Evolutionary conservation across 2,797 vertebrate species (phyloP).

Genomic region (Kryptopterus vitreolus): DNA sequence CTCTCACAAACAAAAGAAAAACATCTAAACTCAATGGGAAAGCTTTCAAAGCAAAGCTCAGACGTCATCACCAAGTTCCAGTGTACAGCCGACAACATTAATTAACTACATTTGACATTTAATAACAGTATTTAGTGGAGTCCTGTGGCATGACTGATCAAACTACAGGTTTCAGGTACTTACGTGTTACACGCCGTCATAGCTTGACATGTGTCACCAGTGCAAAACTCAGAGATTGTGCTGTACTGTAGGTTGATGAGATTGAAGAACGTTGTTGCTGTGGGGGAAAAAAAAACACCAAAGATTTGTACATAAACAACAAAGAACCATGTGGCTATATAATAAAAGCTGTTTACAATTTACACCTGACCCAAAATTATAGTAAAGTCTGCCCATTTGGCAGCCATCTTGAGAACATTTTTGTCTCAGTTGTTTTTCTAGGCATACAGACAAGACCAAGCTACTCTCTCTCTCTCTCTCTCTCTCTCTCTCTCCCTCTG

Average conservation of each 20-base stretch:
- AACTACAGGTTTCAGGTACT: constrained; percentile 66
- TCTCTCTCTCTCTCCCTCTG: too few relatives aligned
- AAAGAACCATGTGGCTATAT: neutral
- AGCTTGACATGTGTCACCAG: constrained; percentile 94
- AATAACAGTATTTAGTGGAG: neutral
- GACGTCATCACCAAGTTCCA: neutral
- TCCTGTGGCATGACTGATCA: neutral
- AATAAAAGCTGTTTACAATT: neutral
- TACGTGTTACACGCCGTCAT: constrained; percentile 98
- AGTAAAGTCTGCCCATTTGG: neutral
- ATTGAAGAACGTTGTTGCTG: constrained; percentile 99
- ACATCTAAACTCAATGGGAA: neutral
- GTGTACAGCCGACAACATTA: neutral
- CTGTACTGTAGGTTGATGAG: constrained; percentile 99
- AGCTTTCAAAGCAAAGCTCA: neutral
- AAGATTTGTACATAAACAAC: neutral
- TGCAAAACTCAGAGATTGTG: constrained; percentile 99
- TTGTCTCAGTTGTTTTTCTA: neutral
- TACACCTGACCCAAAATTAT: neutral
- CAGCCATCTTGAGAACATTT: neutral
- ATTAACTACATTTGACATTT: neutral
- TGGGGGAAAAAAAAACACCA: constrained; percentile 23
- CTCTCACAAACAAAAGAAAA: neutral
- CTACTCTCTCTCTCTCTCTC: too few relatives aligned
- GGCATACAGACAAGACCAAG: neutral